phyloP scores from a whole-genome alignment of 2,888 invertebrate species.

The Drosophila ustulata region DNA sequence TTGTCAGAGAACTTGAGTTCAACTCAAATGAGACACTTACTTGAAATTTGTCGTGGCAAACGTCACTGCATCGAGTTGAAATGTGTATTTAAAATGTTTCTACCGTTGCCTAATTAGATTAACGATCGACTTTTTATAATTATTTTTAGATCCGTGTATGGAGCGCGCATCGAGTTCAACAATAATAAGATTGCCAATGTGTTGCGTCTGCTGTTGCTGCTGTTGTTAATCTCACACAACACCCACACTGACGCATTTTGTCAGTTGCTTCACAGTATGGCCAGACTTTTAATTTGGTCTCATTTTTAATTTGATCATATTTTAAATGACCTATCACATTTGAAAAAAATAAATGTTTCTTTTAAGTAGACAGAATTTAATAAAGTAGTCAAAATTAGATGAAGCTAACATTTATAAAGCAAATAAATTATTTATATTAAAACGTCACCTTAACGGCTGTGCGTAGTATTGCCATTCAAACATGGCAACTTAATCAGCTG shows the following conservation, averaged over 20 bases:
- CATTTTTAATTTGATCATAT: constrained; percentile 5
- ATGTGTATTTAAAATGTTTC: background rate
- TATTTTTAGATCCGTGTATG: constrained; percentile 55
- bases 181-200: background rate
- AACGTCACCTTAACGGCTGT: background rate
- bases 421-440: background rate
- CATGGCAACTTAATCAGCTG: constrained; percentile 12
- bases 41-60: background rate
- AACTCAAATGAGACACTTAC: constrained; percentile 26
- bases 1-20: constrained; percentile 30
- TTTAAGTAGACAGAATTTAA: too few relatives aligned
- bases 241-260: constrained; percentile 10
- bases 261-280: constrained; percentile 16
- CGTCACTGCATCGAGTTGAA: constrained; percentile 13
- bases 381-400: background rate
- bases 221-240: constrained; percentile 20
- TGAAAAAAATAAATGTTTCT: background rate
- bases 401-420: background rate
- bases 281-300: constrained; percentile 25
- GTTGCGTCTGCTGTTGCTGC: background rate
- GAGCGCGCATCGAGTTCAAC: constrained; percentile 10
- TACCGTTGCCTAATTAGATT: constrained; percentile 53
- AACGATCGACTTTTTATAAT: constrained; percentile 4
- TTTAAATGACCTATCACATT: background rate
- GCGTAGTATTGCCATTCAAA: constrained; percentile 2